Conservation (phyloP, 2,888 invertebrate genomes). For the Melitaea athalia region DNA sequence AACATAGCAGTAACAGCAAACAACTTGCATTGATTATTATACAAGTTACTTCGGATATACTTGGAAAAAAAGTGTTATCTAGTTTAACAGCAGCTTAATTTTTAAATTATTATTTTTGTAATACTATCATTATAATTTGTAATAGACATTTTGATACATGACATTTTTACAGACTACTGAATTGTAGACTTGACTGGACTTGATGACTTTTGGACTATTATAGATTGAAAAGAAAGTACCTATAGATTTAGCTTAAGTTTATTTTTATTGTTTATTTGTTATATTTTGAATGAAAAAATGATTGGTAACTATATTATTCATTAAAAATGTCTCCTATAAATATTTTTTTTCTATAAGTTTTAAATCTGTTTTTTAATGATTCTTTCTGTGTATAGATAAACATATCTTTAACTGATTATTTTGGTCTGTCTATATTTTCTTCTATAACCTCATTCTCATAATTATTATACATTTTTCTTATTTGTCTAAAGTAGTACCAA, state of each 20-base stretch:
- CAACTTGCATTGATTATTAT: slow-evolving; percentile 62
- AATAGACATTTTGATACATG: not conserved
- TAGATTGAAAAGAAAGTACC: not conserved
- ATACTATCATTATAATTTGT: not conserved
- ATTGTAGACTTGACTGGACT: slow-evolving; percentile 15
- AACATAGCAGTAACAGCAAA: slow-evolving; percentile 46
- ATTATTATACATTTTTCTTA: too few relatives aligned
- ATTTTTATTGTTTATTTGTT: not conserved
- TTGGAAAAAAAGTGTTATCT: slow-evolving; percentile 68
- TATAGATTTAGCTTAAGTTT: slow-evolving; percentile 1
- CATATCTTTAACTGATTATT: too few relatives aligned
- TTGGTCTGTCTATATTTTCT: too few relatives aligned
- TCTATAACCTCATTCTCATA: too few relatives aligned
- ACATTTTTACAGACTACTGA: slow-evolving; percentile 13
- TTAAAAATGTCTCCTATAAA: too few relatives aligned
- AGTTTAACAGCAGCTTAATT: slow-evolving; percentile 50
- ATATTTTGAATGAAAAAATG: not conserved
- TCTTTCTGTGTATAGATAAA: not conserved
- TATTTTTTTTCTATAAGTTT: not conserved
- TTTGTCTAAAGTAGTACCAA: too few relatives aligned
- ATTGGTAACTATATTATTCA: too few relatives aligned
- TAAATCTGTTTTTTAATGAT: too few relatives aligned
- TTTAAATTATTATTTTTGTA: slow-evolving; percentile 16
- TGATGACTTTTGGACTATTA: not conserved
- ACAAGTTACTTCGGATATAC: slow-evolving; percentile 56